Conservation (phyloP, 2,888 invertebrate species). For the Bimastos eiseni region DNA sequence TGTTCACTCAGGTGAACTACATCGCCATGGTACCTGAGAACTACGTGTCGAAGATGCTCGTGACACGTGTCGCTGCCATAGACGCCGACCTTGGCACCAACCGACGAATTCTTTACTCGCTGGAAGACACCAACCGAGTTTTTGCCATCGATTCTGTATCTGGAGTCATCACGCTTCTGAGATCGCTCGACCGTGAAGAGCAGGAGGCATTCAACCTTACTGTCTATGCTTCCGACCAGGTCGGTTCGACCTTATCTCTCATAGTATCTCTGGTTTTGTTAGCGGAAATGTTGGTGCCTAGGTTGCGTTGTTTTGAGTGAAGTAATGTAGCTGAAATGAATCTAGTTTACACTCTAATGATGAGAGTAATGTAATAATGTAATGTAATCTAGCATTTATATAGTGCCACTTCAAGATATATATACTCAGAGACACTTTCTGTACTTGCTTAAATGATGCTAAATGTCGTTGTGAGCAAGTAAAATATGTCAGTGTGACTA, state of each 20-base stretch:
- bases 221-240: slow-evolving; percentile 77
- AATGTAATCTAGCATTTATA: no score
- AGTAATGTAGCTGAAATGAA: background rate
- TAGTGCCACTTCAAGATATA: no score
- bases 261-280: background rate
- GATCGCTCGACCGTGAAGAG: slow-evolving; percentile 83
- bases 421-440: no score
- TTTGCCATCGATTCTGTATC: slow-evolving; percentile 81
- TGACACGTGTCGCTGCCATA: slow-evolving; percentile 62
- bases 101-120: slow-evolving; percentile 65
- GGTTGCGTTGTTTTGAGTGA: background rate
- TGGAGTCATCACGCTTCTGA: slow-evolving; percentile 83
- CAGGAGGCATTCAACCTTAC: slow-evolving; percentile 81
- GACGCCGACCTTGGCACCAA: slow-evolving; percentile 67
- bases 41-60: slow-evolving; percentile 78
- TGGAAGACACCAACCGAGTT: slow-evolving; percentile 73
- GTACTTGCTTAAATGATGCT: no score
- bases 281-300: background rate
- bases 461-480: no score
- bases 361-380: no score
- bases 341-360: no score
- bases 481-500: no score
- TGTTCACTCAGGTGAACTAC: slow-evolving; percentile 47
- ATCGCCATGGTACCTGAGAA: slow-evolving; percentile 80
- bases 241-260: slow-evolving; percentile 39